These are phyloP conservation scores for Himalopsyche tibetana DNA, from an alignment of 2,888 invertebrate species.

Conservation along the genomic window DNA sequence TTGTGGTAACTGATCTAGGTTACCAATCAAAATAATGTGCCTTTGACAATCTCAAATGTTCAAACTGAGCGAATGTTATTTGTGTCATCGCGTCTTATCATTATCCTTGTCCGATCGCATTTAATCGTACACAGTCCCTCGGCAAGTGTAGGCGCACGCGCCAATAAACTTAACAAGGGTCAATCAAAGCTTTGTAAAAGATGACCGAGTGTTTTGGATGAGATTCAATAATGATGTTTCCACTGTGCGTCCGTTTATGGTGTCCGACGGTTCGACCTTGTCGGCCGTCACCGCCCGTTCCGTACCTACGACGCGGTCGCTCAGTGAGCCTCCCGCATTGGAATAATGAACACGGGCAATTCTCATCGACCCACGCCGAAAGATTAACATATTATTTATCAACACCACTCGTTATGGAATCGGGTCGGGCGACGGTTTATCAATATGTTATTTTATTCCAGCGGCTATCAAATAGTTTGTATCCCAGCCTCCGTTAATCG, in stretches of 20 bases:
- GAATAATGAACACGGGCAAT: conserved; percentile 14
- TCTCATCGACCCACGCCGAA: not conserved
- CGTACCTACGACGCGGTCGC: conserved; percentile 7
- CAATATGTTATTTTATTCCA: not conserved
- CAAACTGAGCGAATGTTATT: not conserved
- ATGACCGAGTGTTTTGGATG: conserved; percentile 22
- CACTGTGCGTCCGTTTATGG: conserved; percentile 4
- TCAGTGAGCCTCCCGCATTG: not conserved
- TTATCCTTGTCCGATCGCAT: conserved; percentile 9
- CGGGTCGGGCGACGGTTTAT: conserved; percentile 12
- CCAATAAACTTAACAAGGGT: conserved; percentile 10
- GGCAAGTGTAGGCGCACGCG: conserved; percentile 1
- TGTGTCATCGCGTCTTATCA: not conserved
- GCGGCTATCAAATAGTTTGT: too few species aligned
- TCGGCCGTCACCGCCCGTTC: conserved; percentile 13
- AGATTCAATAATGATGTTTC: not conserved
- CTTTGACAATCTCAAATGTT: not conserved
- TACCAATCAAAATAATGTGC: too few species aligned
- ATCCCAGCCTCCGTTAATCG: too few species aligned
- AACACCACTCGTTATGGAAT: conserved; percentile 30
- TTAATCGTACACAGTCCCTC: not conserved
- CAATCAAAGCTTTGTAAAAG: conserved; percentile 3
- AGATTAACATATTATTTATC: conserved; percentile 23
- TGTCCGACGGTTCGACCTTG: conserved; percentile 7
- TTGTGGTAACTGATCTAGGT: too few species aligned